Conservation (phyloP, 2,113 vertebrate species). For the Oreochromis spilurus region DNA sequence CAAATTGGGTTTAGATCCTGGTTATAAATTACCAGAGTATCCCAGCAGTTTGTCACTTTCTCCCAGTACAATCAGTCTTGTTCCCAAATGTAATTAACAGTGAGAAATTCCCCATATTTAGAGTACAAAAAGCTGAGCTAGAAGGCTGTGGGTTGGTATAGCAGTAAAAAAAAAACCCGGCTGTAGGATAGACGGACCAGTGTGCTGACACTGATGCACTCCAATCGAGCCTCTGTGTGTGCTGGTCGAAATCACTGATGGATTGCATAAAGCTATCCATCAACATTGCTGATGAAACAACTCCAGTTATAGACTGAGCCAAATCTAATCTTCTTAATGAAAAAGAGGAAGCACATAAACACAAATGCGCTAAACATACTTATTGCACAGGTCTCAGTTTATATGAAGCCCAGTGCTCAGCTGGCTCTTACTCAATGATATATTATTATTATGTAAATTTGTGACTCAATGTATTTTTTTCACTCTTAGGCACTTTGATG, state of each 20-base stretch:
- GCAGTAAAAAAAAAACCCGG: neutral
- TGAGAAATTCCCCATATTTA: neutral
- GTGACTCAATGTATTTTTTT: slow-evolving; percentile 28
- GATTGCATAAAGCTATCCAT: slow-evolving; percentile 59
- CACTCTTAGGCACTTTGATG: slow-evolving; percentile 73
- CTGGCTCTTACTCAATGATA: slow-evolving; percentile 27
- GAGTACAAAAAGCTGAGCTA: neutral
- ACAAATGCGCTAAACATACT: neutral
- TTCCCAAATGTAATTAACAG: neutral
- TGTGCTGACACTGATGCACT: slow-evolving; percentile 53
- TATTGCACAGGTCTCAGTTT: neutral
- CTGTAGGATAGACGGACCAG: neutral
- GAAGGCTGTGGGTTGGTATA: neutral
- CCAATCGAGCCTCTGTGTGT: slow-evolving; percentile 22
- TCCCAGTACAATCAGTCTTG: neutral
- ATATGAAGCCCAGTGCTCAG: slow-evolving; percentile 28
- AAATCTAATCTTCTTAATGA: slow-evolving; percentile 44
- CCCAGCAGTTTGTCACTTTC: neutral
- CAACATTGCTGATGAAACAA: slow-evolving; percentile 17
- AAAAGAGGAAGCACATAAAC: neutral
- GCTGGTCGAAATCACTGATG: slow-evolving; percentile 53
- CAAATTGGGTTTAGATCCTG: neutral
- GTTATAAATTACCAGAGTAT: neutral
- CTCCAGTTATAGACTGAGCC: slow-evolving; percentile 11
- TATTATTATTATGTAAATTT: slow-evolving; percentile 58